Evolutionary conservation across 2,888 invertebrate species (phyloP).

Genomic region (Phasia obesa): DNA sequence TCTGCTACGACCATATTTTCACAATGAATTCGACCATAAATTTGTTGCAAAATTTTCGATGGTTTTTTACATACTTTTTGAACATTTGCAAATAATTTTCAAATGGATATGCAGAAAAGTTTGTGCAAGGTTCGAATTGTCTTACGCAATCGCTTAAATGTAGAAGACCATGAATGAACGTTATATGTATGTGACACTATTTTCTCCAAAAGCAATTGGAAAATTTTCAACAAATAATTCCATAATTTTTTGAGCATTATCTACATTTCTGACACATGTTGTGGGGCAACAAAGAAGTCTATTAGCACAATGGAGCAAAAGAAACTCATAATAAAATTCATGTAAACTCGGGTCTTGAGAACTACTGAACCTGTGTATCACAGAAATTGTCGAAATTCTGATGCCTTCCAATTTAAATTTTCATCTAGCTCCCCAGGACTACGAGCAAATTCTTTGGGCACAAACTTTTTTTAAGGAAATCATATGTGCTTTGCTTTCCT

Average conservation of each 20-base stretch:
- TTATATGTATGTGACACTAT: conserved; percentile 55
- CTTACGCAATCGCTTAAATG: conserved; percentile 16
- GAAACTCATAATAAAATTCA: conserved; percentile 31
- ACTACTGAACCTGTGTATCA: conserved; percentile 43
- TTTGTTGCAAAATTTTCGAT: conserved; percentile 55
- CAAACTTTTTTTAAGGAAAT: conserved; percentile 1
- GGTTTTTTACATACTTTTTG: no score
- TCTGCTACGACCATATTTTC: conserved; percentile 22
- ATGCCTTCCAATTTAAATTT: conserved; percentile 47
- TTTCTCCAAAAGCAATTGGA: conserved; percentile 53
- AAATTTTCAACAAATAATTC: conserved; percentile 51
- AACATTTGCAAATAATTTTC: conserved; percentile 50
- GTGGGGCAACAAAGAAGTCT: conserved; percentile 43
- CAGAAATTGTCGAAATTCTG: conserved; percentile 53
- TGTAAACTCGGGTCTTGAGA: conserved; percentile 27
- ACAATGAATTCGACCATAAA: conserved; percentile 19
- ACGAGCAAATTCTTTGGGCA: no score
- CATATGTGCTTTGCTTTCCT: not conserved
- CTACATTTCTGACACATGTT: conserved; percentile 44
- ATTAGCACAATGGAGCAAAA: conserved; percentile 42
- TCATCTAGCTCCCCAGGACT: conserved; percentile 14
- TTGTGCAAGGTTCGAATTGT: not conserved
- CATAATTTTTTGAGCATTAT: conserved; percentile 24
- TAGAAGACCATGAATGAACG: conserved; percentile 32
- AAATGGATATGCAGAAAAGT: conserved; percentile 48